These are phyloP conservation scores for Volucella inflata DNA, from an alignment of 2,888 invertebrate genomes.

Conservation along the genomic window DNA sequence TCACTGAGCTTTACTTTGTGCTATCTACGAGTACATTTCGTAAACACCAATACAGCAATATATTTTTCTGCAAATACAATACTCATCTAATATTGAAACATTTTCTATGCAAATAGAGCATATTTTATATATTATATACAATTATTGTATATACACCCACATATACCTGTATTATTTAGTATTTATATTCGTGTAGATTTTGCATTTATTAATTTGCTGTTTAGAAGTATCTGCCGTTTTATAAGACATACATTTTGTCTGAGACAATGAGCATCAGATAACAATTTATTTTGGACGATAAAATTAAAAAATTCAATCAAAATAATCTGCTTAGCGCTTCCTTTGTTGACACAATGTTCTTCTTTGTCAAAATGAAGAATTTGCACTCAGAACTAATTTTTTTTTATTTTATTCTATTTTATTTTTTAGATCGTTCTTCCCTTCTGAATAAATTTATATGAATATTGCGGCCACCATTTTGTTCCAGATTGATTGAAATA, in stretches of 20 bases:
- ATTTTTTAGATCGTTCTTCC: constrained; percentile 26
- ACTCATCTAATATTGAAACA: not conserved
- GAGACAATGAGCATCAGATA: not conserved
- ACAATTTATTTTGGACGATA: constrained; percentile 33
- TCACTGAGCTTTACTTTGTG: constrained; percentile 63
- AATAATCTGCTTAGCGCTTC: constrained; percentile 48
- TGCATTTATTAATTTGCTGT: constrained; percentile 20
- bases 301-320: constrained; percentile 49
- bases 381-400: constrained; percentile 51
- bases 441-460: constrained; percentile 45
- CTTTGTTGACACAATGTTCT: constrained; percentile 18
- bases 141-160: no score
- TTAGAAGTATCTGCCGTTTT: no score
- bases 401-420: not conserved
- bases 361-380: constrained; percentile 32
- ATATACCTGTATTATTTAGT: constrained; percentile 6
- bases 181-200: constrained; percentile 19
- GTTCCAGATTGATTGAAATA: constrained; percentile 64
- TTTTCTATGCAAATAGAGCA: not conserved
- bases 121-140: constrained; percentile 4
- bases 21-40: constrained; percentile 35
- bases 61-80: not conserved
- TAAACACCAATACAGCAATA: constrained; percentile 31
- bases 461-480: constrained; percentile 62
- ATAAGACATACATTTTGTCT: not conserved